Conservation (phyloP, 2,888 invertebrate species). For the Emmelina monodactyla region DNA sequence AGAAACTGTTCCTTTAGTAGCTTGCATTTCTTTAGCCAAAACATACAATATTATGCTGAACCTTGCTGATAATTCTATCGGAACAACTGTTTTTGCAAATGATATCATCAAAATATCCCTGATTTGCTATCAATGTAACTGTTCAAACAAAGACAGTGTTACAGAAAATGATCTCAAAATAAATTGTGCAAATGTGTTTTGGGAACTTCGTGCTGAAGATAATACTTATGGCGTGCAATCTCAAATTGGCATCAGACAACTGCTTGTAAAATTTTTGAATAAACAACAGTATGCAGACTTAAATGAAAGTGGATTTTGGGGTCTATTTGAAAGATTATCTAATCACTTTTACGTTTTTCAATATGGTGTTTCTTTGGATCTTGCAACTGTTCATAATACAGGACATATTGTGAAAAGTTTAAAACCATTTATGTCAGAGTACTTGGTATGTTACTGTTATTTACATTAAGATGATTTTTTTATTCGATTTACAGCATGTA, state of each 20-base stretch:
- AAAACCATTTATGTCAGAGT: conserved; percentile 27
- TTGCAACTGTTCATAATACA: conserved; percentile 33
- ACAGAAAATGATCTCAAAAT: conserved; percentile 26
- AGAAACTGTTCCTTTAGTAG: conserved; percentile 28
- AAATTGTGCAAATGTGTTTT: no score
- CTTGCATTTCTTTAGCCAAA: conserved; percentile 43
- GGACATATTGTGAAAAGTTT: conserved; percentile 33
- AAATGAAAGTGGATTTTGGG: conserved; percentile 31
- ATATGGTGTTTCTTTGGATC: conserved; percentile 28
- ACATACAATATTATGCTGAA: conserved; percentile 25
- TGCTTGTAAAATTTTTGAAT: conserved; percentile 47
- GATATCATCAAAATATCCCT: conserved; percentile 25
- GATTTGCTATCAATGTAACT: conserved; percentile 42
- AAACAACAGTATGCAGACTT: conserved; percentile 32
- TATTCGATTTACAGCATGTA: neutral
- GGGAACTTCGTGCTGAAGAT: no score
- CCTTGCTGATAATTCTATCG: conserved; percentile 17
- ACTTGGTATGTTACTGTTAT: no score
- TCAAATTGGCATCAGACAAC: conserved; percentile 26
- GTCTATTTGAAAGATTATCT: conserved; percentile 30
- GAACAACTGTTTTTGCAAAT: conserved; percentile 30
- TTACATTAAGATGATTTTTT: neutral
- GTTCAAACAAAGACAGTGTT: no score
- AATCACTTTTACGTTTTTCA: conserved; percentile 47
- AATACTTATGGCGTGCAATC: conserved; percentile 24